Base-by-base conservation (phyloP, 2,888 invertebrate genomes). In the Coecobrya sp. region DNA sequence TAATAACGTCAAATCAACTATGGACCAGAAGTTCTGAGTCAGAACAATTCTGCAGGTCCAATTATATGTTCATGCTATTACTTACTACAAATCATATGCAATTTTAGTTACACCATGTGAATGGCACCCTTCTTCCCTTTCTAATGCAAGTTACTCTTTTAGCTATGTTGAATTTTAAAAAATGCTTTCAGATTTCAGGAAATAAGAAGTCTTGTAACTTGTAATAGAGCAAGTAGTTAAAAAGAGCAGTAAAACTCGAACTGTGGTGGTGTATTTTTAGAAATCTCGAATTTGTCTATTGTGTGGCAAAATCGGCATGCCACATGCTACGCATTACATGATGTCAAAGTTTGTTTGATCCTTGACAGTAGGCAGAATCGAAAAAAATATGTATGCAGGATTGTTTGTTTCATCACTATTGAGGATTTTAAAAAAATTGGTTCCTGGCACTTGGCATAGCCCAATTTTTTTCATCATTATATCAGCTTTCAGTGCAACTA, bases 281-380 rank as follows among this genome's bases (percentile, higher is more conserved):
- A 89, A 11, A 52, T 52, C 79, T 79, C 49, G 76, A 76, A 55
- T 68, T 70, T 59, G 45, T 70, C 89, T 84, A 89, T 89, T 89
- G 82, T 89, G 25, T 55, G 25, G 27, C 4, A 79, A 52, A 55
- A 49, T 45, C 27, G 25, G 49, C 16, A 11, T 52, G 25, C 62
- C 10, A 27, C 70, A 81, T 52, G 27, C 30, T 13, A 49, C 70
- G 36, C 42, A 36, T 55, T 73, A 25, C 42, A 36, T 70, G 49
- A 36, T 89, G 89, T 89, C 89, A 84, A 89, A 84, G 70, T 70
- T 89, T 89, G 82, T 81, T 89, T 89, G 84, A 89, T 89, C 82
- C 84, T 73, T 88, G 88, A 82, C 70, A 89, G 62, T 25, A 87
- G 45, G 19, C 68, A 49, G 79, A 55, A 52, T 55, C 8, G n/a